phyloP scores from a whole-genome alignment of 2,797 vertebrate species.

The Phrynocephalus vlangalii region DNA sequence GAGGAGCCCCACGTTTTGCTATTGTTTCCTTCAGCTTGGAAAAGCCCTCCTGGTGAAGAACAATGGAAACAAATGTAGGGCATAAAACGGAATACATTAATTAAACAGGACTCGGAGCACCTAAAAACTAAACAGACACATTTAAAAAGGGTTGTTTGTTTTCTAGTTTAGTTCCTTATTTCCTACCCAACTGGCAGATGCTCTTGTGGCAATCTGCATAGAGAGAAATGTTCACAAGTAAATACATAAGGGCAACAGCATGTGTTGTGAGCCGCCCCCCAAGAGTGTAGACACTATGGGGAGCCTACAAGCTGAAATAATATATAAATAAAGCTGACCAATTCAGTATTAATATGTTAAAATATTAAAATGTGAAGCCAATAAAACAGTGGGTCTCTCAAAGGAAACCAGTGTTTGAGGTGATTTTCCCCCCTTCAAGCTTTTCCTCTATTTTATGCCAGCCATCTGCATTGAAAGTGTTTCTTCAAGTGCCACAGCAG shows the following conservation, averaged over 20 bases:
- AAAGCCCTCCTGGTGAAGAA: no score
- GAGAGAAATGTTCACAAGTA: not conserved
- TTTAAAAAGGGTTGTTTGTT: conserved; percentile 3
- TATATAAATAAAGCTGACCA: not conserved
- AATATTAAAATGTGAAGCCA: not conserved
- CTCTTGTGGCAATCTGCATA: no score
- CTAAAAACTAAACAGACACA: not conserved
- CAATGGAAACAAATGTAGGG: not conserved
- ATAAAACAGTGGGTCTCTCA: not conserved
- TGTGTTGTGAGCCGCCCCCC: no score
- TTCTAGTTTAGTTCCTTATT: not conserved
- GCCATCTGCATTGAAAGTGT: conserved; percentile 41
- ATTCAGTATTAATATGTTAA: not conserved
- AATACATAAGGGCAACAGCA: not conserved
- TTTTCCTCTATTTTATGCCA: conserved; percentile 35
- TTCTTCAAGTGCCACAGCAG: conserved; percentile 51
- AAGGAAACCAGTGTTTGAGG: conserved; percentile 48
- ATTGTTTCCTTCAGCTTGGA: no score
- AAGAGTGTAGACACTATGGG: no score
- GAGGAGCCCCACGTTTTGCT: no score
- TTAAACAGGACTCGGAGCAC: not conserved
- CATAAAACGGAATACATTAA: not conserved
- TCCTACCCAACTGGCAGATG: not conserved
- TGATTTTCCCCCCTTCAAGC: not conserved
- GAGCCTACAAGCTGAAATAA: no score